phyloP scores from a whole-genome alignment of 2,113 vertebrate genomes.

The Ancistrus triradiatus region DNA sequence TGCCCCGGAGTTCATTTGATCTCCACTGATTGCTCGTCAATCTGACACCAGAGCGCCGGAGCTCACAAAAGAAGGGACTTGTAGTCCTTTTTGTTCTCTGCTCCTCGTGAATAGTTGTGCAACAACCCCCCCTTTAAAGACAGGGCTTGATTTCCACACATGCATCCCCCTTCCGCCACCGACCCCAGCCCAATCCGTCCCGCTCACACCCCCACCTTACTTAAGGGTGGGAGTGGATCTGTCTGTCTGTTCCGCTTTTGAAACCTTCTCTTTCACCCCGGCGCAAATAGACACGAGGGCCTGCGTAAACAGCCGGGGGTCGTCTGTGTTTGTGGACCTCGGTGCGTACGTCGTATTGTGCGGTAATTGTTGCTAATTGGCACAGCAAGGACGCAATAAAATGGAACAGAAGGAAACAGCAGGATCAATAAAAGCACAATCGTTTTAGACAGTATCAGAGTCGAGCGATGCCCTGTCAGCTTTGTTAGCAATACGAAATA shows the following conservation, averaged over 20 bases:
- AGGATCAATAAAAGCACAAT: no score
- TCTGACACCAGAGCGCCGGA: constrained; percentile 24
- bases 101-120: constrained; percentile 34
- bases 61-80: constrained; percentile 35
- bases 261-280: constrained; percentile 15
- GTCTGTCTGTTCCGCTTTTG: constrained; percentile 23
- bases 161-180: neutral
- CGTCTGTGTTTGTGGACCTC: constrained; percentile 62
- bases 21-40: constrained; percentile 42
- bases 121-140: neutral
- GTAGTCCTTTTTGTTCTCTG: constrained; percentile 42
- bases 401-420: no score
- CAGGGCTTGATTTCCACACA: neutral
- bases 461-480: no score
- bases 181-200: constrained; percentile 5
- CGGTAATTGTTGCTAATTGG: constrained; percentile 72
- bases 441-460: no score
- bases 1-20: constrained; percentile 53
- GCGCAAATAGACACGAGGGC: constrained; percentile 16
- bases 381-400: no score
- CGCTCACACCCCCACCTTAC: constrained; percentile 5
- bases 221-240: constrained; percentile 3
- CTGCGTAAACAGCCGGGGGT: constrained; percentile 51
- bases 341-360: constrained; percentile 44
- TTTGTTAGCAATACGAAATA: no score